A percentile compares a stretch with the other conserved stretches of the same genome.
Evolutionary conservation across 2,797 vertebrate genomes (phyloP).

Genomic region (Pipistrellus kuhlii): DNA sequence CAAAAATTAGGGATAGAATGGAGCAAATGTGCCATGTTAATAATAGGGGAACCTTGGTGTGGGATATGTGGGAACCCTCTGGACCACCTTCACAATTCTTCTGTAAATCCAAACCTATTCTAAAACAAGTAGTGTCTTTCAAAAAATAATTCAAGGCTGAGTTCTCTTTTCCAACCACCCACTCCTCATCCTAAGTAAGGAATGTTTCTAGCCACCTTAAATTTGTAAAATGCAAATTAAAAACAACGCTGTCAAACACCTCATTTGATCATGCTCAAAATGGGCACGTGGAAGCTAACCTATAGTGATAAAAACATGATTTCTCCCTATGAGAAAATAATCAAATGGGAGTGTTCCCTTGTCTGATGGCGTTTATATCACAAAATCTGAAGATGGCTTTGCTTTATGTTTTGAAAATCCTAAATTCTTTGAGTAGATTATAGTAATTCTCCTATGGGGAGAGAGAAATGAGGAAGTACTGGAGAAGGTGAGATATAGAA

Average conservation of each 20-base stretch:
- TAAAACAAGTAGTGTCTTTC: neutral
- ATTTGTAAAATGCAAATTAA: conserved; percentile 22
- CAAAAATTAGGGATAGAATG: neutral
- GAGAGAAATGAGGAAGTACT: neutral
- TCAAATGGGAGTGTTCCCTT: neutral
- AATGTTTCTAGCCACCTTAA: conserved; percentile 30
- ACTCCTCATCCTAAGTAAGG: neutral
- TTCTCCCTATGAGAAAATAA: conserved; percentile 31
- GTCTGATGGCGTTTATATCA: neutral
- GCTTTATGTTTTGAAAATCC: neutral
- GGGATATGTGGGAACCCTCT: neutral
- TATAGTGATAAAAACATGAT: neutral
- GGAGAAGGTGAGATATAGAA: neutral
- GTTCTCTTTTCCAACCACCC: neutral
- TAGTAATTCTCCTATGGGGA: neutral
- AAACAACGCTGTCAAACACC: neutral
- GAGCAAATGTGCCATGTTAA: neutral
- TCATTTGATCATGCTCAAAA: neutral
- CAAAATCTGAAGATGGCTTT: neutral
- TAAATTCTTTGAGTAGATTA: neutral
- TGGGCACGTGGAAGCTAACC: neutral
- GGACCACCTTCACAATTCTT: neutral
- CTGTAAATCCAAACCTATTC: neutral
- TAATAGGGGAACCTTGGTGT: neutral
- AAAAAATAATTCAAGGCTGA: neutral